Evolutionary conservation across 2,797 vertebrate genomes (phyloP), one percentile per base, ranked within the genome.

Genomic region (Tokudaia muenninki): DNA sequence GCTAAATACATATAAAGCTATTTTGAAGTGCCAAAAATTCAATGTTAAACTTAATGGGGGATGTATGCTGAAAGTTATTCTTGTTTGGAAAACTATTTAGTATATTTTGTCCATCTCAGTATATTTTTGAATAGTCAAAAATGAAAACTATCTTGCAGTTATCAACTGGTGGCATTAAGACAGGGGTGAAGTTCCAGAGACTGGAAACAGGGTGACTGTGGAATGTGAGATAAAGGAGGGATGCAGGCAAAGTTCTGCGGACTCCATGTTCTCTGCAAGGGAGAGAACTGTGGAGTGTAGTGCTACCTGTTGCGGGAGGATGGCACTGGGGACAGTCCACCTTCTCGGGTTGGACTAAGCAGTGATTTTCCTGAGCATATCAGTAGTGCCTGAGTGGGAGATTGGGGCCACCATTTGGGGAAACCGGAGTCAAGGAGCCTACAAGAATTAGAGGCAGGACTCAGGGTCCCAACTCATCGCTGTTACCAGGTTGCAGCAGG

Each of bases 211-310:
- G 3, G 21, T 10, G 6, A 78, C 31, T 24, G 3, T 0, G 0
- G 44, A 50, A 22, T 22, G 0, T 14, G 4, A 67, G 61, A 16
- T 10, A 37, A 59, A 17, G 12, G 31, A 31, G 26, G 8, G 50
- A 11, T 3, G 11, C 2, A 31, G 65, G 9, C 67, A 0, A 7
- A 3, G 12, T 0, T 37, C 2, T 19, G 2, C 24, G 9, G 1
- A 29, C 3, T 11, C n/a, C 10, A 1, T 12, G 8, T 29, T 21
- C 14, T 50, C 47, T 22, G 7, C 12, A 21, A 67, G 7, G 34
- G 61, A 82, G 22, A 24, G 31, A 31, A 1, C 19, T 8, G 9
- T 78, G 8, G 77, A 44, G 22, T 17, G 19, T 52, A 17, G n/a
- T 1, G 1, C 77, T 92, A 74, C 90, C 67, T 81, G 26, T 91